Conservation (phyloP, 92 coral and sea anemone species). For the Epizoanthus stellaris region DNA sequence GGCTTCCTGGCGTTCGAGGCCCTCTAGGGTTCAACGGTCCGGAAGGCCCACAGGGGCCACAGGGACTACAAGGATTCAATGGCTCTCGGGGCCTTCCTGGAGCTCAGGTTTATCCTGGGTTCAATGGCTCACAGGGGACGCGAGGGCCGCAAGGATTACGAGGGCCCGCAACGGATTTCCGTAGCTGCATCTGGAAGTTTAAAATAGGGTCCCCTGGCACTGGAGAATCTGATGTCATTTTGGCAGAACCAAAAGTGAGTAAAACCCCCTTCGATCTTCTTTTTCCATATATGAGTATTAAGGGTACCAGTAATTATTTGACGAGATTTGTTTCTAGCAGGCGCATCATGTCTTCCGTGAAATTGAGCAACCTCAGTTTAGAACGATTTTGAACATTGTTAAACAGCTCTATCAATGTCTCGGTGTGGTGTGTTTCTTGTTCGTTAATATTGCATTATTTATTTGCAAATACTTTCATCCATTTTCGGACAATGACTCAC, state of each 20-base stretch:
- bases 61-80: constrained; percentile 5
- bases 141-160: constrained; percentile 18
- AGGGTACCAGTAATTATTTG: no score
- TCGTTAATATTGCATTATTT: no score
- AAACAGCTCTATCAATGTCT: no score
- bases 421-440: no score
- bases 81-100: constrained; percentile 37
- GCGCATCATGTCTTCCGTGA: no score
- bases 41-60: constrained; percentile 3
- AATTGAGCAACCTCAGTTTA: no score
- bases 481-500: no score
- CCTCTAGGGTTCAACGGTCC: constrained; percentile 27
- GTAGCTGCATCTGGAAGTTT: constrained; percentile 1
- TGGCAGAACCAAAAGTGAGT: constrained; percentile 1
- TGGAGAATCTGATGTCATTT: background rate
- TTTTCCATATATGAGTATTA: background rate
- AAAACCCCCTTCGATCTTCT: background rate
- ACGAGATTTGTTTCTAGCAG: no score
- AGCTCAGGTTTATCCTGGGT: constrained; percentile 11
- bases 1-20: constrained; percentile 12
- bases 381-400: no score
- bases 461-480: no score
- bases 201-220: background rate
- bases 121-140: constrained; percentile 20
- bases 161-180: constrained; percentile 5